Evolutionary conservation across 2,888 invertebrate species (phyloP), one percentile per base, ranked within the genome.

Genomic region (Nomada ferruginata): DNA sequence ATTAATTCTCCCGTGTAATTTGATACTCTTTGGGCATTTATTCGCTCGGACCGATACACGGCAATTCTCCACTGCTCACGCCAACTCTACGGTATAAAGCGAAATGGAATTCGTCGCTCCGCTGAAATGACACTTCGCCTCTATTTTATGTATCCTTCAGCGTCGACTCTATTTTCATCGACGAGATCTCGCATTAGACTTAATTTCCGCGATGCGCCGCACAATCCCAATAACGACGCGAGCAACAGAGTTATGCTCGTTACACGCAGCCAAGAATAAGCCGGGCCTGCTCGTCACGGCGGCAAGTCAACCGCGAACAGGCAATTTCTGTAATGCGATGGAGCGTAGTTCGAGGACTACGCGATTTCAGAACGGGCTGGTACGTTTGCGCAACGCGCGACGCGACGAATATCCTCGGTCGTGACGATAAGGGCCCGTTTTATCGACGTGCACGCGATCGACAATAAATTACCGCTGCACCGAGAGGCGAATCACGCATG

Each of bases 241-340:
- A 52, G 81, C 53, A 75, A 80, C 74, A 76, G 76, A 82, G 76
- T 60, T 72, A 64, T 26, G 69, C 77, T 84, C 68, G 79, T 86
- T 82, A 66, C 72, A 61, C 83, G 50, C 42, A 23, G 72, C 82
- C 76, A 74, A 70, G 85, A 87, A 88, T 77, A 86, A 76, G 63
- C 69, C 59, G 11, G 53, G 55, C 57, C 23, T n/a, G 65, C 53
- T 69, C 47, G 73, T 82, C 81, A 82, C 64, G 83, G 66, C 78
- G 69, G 64, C 82, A 89, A 87, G 87, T 89, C 87, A 84, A 87
- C 76, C 89, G 85, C 83, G 80, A 85, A 83, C 82, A 69, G 80
- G 85, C 74, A 87, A 88, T 89, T 89, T 87, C 80, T 78, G 79
- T 66, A 82, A 82, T 84, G 47, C 13, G 47, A 15, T 47, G 47